Evolutionary conservation across 2,113 vertebrate species (phyloP), one percentile per base, ranked within the genome.

Genomic region (Bambusicola thoracicus): DNA sequence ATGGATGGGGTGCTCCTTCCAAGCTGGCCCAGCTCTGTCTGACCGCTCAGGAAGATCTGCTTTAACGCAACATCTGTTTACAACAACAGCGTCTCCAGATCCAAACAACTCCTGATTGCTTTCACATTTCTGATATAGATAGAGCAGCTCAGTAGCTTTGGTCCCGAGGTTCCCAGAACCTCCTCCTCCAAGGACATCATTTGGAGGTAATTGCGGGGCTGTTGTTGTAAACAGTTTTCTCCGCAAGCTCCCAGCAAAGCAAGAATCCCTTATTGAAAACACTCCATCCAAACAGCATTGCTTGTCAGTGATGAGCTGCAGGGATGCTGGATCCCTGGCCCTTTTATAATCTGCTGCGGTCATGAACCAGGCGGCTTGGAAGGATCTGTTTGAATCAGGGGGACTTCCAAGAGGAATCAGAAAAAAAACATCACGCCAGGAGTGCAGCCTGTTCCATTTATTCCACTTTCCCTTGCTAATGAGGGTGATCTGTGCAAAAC

Each of bases 401-500:
- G 36, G 49, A 43, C 46, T 91, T 92, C 78, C 87, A 85, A 80
- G 70, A 69, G 93, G 87, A 92, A 69, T 13, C 11, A 6, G 34
- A 51, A 46, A 55, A 87, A 53, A 56, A 55, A 86, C 29, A 27
- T 0, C 4, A 0, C 1, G 30, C 89, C 91, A 94, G 87, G 67
- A 95, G 79, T 2, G 72, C 81, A 85, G 87, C 87, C 89, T 66
- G 81, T 62, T 90, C 93, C 65, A 4, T 48, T 76, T 77, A 80
- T 66, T 91, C 89, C 92, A 16, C 63, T 95, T 92, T 95, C 49
- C 83, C 91, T 88, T 6, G 67, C 79, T 93, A 77, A 95, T 56
- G 90, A 95, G 95, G 90, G 70, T 3, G 94, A 96, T 96, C 92
- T 66, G 25, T 43, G 70, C 56, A 18, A 74, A 95, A 85, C 88